Base-by-base conservation (phyloP, 1,140 invertebrate genomes). In the Aphelinus atriplicis region DNA sequence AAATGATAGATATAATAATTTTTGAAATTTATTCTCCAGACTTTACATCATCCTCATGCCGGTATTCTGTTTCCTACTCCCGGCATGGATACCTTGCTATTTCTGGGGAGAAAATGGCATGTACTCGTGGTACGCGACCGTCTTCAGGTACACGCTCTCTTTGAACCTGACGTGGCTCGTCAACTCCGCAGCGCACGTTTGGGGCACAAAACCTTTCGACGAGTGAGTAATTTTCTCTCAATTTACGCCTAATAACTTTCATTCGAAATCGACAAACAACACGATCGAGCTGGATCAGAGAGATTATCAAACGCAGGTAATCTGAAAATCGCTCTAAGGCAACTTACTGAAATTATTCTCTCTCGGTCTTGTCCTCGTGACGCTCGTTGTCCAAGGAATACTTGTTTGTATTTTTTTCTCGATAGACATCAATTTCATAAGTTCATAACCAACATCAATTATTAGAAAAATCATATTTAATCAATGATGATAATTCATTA, bases 91-190 rank as follows among this genome's bases (percentile, higher is more conserved):
- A 68, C 95, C 89, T 81, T 91, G 90, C 81, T 89, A 91, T 77
- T 94, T 91, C 75, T 96, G 93, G 90, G 91, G 92, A 42, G 93
- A 95, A 81, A 88, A 87, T 42, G 83, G 85, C 3, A 85, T 87
- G 78, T 86, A 87, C 46, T 85, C 91, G 0, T 87, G 92, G 78
- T 90, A 92, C 71, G 81, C 86, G 26, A 91, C 90, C 51, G 86
- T 96, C 50, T 85, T 92, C 10, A 90, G 95, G 57, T 96, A 96
- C 81, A 87, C 91, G 0, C 2, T 92, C 0, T 89, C 90, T 48
- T 87, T 97, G 3, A 92, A 98, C 82, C 84, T 90, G 0, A 98
- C 96, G 0, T 97, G 96, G 95, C 86, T 94, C 1, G 95, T 97
- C 1, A 98, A 97, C 84, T 95, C 94, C 73, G 93, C 91, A 0